Conservation (phyloP, 1,140 invertebrate genomes). For the Sitobion miscanthi region DNA sequence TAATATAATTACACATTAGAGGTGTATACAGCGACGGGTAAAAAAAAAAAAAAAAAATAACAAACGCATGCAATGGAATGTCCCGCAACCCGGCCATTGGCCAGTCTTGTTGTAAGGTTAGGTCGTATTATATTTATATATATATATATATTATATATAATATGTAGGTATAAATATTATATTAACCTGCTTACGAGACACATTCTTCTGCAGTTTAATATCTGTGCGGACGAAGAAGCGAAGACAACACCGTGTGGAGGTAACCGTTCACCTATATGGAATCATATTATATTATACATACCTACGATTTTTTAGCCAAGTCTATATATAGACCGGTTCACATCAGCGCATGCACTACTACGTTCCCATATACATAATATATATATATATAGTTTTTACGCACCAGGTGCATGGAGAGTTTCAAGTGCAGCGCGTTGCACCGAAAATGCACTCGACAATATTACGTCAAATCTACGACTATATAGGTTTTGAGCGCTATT, state of each 20-base stretch:
- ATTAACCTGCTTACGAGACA: neutral
- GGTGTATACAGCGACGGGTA: neutral
- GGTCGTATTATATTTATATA: neutral
- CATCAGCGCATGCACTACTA: neutral
- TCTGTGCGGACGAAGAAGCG: neutral
- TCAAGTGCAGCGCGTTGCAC: neutral
- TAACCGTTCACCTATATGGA: neutral
- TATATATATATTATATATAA: neutral
- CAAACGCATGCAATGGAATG: neutral
- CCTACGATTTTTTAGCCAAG: neutral
- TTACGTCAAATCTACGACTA: no score
- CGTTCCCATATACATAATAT: neutral
- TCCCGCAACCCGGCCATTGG: neutral
- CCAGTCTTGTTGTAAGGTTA: constrained; percentile 5
- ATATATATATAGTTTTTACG: neutral
- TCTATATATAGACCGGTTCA: neutral
- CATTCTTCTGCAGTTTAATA: neutral
- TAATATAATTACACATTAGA: constrained; percentile 35
- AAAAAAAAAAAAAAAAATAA: neutral
- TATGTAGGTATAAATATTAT: no score
- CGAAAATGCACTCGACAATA: neutral
- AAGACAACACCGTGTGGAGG: neutral
- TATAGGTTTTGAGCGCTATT: no score
- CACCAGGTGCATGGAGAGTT: neutral
- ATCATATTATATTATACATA: neutral